These are phyloP conservation scores for Sterrhoptilus dennistouni DNA, from an alignment of 2,113 vertebrate species.

Conservation along the genomic window DNA sequence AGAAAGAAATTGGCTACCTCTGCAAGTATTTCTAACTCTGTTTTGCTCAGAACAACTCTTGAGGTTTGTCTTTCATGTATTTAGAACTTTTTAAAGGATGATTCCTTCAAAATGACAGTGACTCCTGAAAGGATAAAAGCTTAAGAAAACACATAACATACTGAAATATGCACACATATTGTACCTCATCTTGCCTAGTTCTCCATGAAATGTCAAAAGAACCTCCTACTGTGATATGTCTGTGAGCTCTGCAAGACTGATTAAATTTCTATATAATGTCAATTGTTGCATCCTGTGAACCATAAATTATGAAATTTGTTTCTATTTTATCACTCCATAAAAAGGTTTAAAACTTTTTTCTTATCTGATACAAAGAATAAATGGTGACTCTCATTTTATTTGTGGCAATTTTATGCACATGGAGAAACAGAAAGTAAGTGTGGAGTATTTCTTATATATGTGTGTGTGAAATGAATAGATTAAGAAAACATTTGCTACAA, in stretches of 20 bases:
- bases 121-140: constrained; percentile 55
- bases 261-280: constrained; percentile 77
- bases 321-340: constrained; percentile 72
- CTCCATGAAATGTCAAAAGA: constrained; percentile 81
- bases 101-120: constrained; percentile 45
- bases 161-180: constrained; percentile 69
- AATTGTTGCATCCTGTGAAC: constrained; percentile 75
- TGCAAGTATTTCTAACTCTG: background rate
- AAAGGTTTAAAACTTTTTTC: constrained; percentile 63
- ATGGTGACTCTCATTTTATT: constrained; percentile 48
- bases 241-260: constrained; percentile 74
- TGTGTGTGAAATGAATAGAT: background rate
- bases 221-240: constrained; percentile 75
- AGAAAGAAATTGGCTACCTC: background rate
- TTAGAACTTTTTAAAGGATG: constrained; percentile 4
- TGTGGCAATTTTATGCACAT: constrained; percentile 24
- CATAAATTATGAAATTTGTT: constrained; percentile 78
- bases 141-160: constrained; percentile 45
- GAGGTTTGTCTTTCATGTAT: background rate
- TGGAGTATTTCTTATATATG: background rate
- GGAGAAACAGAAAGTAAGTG: background rate
- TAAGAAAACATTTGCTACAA: background rate
- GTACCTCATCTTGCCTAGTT: constrained; percentile 70
- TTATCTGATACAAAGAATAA: constrained; percentile 5
- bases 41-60: background rate